phyloP scores from a whole-genome alignment of 2,113 vertebrate genomes.

The Odontophorus gujanensis region DNA sequence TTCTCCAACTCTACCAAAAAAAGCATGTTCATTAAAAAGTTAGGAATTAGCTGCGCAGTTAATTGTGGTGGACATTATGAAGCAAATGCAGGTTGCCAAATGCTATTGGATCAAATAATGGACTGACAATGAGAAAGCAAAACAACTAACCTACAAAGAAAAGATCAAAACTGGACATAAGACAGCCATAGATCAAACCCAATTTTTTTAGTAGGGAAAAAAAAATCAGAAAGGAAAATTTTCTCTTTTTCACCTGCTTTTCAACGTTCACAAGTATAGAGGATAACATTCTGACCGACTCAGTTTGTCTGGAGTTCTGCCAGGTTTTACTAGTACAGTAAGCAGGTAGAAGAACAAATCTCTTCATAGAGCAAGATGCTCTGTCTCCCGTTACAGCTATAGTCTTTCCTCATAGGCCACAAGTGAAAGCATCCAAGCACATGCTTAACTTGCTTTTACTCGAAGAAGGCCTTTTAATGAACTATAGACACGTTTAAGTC shows the following conservation, averaged over 20 bases:
- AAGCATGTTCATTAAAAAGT: neutral
- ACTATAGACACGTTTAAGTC: neutral
- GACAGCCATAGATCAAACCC: neutral
- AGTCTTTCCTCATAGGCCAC: neutral
- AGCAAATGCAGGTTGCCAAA: neutral
- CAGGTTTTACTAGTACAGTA: neutral
- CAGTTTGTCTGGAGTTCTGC: neutral
- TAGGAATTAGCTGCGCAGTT: neutral
- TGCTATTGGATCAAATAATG: neutral
- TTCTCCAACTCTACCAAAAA: neutral
- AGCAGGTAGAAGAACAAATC: neutral
- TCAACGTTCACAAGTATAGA: neutral
- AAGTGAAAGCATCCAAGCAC: conserved; percentile 2
- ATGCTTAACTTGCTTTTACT: neutral
- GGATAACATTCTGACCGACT: neutral
- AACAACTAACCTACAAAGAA: neutral
- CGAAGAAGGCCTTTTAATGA: conserved; percentile 2
- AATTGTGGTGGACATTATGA: neutral
- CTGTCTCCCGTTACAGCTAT: neutral
- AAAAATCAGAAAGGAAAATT: neutral
- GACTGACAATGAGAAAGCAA: neutral
- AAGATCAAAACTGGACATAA: neutral
- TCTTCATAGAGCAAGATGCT: neutral
- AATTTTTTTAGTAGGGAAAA: neutral
- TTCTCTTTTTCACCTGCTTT: neutral